These are phyloP conservation scores for Stenodera caucasica DNA, from an alignment of 2,888 invertebrate species.

Conservation along the genomic window DNA sequence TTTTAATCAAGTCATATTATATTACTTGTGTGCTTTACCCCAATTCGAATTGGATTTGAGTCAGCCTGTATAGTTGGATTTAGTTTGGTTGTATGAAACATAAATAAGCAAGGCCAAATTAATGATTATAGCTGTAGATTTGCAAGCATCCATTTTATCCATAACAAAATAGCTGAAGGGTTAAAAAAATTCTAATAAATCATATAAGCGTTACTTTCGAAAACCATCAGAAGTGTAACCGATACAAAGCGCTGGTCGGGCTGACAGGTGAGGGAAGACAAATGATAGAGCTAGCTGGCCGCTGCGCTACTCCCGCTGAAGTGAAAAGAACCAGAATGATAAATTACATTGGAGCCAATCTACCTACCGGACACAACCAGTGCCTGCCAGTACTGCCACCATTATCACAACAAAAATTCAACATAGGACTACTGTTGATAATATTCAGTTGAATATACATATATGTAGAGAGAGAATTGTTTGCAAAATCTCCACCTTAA, in stretches of 20 bases:
- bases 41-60: too few species aligned
- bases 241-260: constrained; percentile 52
- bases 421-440: too few species aligned
- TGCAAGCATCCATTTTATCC: constrained; percentile 39
- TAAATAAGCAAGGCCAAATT: constrained; percentile 18
- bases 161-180: constrained; percentile 48
- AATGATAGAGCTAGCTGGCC: constrained; percentile 47
- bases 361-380: constrained; percentile 49
- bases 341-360: constrained; percentile 50
- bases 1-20: too few species aligned
- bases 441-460: too few species aligned
- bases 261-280: constrained; percentile 55
- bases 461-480: too few species aligned
- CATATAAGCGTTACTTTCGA: constrained; percentile 36
- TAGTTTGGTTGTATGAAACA: neutral
- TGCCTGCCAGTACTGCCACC: constrained; percentile 23
- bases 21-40: too few species aligned
- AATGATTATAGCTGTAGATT: constrained; percentile 26
- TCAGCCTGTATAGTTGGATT: too few species aligned
- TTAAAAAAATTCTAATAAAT: constrained; percentile 50
- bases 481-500: too few species aligned
- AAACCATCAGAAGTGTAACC: constrained; percentile 47
- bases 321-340: constrained; percentile 51
- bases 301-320: constrained; percentile 39
- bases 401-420: neutral